These are phyloP conservation scores for Buphagus erythrorhynchus DNA, from an alignment of 2,797 vertebrate species.

Conservation along the genomic window DNA sequence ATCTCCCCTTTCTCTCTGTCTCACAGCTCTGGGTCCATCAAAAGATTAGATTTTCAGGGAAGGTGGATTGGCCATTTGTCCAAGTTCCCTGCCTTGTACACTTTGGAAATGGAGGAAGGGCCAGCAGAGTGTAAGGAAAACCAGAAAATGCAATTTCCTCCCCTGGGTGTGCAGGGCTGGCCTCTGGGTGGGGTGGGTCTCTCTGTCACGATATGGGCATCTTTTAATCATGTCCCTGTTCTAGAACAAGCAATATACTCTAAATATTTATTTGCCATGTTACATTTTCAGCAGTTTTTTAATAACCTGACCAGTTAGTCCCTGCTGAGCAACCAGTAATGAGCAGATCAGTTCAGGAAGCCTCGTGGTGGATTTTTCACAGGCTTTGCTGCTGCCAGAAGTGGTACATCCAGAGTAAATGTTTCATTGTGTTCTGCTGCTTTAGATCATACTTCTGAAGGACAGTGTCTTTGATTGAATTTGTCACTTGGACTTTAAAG, in stretches of 20 bases:
- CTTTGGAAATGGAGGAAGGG: neutral
- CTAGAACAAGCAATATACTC: neutral
- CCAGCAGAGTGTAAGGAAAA: neutral
- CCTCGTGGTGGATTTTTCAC: neutral
- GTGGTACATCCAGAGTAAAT: neutral
- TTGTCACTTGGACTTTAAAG: conserved; percentile 35
- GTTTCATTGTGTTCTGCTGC: neutral
- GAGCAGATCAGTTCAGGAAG: neutral
- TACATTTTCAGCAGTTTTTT: neutral
- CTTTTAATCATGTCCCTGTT: neutral
- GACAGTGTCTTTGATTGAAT: neutral
- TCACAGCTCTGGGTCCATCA: neutral
- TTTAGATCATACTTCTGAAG: conserved; percentile 22
- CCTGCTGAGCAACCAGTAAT: neutral
- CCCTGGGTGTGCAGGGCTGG: neutral
- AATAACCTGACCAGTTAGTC: neutral
- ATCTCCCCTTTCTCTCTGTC: neutral
- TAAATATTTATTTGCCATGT: neutral
- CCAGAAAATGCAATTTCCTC: accelerated
- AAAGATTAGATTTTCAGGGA: neutral
- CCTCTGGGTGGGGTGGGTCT: accelerated
- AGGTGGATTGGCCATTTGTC: neutral
- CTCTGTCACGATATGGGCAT: neutral
- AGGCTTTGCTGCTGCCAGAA: neutral
- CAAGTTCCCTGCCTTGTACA: neutral